Base-by-base conservation (phyloP, 2,113 vertebrate species). In the Scopus umbretta region DNA sequence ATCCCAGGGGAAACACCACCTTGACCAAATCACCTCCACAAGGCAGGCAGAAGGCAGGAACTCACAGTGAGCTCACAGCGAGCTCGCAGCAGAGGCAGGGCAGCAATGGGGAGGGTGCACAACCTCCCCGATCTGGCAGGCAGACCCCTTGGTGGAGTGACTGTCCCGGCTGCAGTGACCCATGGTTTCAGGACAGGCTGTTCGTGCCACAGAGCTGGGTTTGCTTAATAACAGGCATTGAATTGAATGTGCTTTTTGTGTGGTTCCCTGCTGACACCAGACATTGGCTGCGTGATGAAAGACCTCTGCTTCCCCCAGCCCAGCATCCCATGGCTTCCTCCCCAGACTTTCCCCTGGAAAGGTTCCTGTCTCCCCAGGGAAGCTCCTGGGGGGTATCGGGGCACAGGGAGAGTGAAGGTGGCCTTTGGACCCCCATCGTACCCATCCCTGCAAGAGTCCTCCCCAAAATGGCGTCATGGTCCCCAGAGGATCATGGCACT, bases 41-140 rank as follows among this genome's bases (percentile, higher is more conserved):
- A 66, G 76, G 53, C 38, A 42, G 40, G 38, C 0, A 0, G 43
- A 43, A 79, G 49, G 38, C 66, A 49, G 63, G 36, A 71, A 38
- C 30, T 66, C 0, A 0, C 0, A 2, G 59, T 21, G 50, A 63
- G 53, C 34, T 38, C 0, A 0, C 9, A 5, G 61, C 21, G n/a
- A 61, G 53, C 34, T 42, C 0, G 0, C 6, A 3, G 65, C 34
- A 42, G 53, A 21, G 10, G 38, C 2, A 4, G 55, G 34, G n/a
- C 4, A 0, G 61, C 6, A 1, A 7, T 32, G n/a, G 27, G 43
- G 62, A 45, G 56, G 42, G 42, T 5, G 47, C 52, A 32, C 56
- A 55, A 32, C 56, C 32, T 49, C 38, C 61, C 47, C 7, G 5
- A 2, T 5, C 20, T 10, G 2, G 30, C 43, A 50, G 20, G 12